These are phyloP conservation scores for Magallana gigas DNA, from an alignment of 1,140 invertebrate species.

Conservation along the genomic window DNA sequence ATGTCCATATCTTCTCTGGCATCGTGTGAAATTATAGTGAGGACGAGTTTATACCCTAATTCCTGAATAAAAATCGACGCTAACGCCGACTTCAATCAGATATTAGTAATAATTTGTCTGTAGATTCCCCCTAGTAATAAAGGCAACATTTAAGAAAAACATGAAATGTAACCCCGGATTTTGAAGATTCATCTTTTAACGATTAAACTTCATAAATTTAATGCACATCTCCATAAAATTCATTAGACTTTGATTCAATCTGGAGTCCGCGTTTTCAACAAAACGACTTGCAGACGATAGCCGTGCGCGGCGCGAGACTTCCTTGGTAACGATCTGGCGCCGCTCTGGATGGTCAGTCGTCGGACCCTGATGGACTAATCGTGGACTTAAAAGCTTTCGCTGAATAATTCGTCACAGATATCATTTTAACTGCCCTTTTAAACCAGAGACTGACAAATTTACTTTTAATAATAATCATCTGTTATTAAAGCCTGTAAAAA, in stretches of 20 bases:
- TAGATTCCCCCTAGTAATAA: not conserved
- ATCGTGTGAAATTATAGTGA: conserved; percentile 13
- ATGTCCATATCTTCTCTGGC: not conserved
- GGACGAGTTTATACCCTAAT: not conserved
- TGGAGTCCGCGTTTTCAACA: not conserved
- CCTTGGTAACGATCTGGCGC: not conserved
- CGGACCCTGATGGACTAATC: not conserved
- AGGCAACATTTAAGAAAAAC: conserved; percentile 2
- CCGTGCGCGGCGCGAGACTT: not conserved
- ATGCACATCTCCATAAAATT: conserved; percentile 12
- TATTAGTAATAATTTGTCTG: conserved; percentile 10
- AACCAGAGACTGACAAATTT: conserved; percentile 1
- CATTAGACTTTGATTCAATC: conserved; percentile 27
- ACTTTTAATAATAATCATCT: conserved; percentile 13
- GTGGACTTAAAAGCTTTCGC: conserved; percentile 10
- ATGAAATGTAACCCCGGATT: not conserved
- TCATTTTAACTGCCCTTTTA: conserved; percentile 10
- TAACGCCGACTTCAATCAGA: conserved; percentile 6
- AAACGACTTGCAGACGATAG: not conserved
- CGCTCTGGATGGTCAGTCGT: not conserved
- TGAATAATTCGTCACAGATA: conserved; percentile 9
- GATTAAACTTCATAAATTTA: not conserved
- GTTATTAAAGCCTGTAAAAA: not conserved
- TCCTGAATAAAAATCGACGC: not conserved
- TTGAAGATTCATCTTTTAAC: not conserved